phyloP scores from a whole-genome alignment of 2,797 vertebrate genomes.

The Potorous gilbertii region DNA sequence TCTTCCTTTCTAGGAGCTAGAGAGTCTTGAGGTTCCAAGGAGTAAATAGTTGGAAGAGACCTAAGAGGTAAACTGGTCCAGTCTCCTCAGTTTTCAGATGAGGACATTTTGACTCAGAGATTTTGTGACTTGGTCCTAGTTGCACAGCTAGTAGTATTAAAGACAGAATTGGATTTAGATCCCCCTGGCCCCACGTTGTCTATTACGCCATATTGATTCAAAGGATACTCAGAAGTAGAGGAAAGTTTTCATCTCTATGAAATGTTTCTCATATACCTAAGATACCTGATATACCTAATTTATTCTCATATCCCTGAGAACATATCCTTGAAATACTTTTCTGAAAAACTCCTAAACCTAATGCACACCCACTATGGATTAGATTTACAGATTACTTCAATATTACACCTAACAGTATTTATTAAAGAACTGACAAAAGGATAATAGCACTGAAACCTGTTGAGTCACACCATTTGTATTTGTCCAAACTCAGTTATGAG shows the following conservation, averaged over 20 bases:
- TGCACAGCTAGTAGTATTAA: background rate
- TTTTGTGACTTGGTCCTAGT: too few species aligned
- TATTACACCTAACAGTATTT: background rate
- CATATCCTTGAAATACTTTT: background rate
- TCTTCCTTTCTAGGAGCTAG: background rate
- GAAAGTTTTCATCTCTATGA: background rate
- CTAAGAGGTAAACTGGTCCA: background rate
- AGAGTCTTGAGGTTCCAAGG: background rate
- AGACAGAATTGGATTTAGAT: background rate
- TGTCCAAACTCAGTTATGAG: background rate
- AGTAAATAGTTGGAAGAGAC: background rate
- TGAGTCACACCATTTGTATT: background rate
- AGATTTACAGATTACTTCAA: background rate
- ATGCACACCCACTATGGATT: background rate
- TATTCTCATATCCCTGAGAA: background rate
- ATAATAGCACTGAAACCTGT: background rate
- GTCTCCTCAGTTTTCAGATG: background rate
- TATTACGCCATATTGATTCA: background rate
- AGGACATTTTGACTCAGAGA: too few species aligned
- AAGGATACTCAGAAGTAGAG: background rate
- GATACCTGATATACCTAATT: background rate
- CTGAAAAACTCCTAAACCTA: background rate
- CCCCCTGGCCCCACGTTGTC: background rate
- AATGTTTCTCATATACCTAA: background rate
- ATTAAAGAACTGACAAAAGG: background rate